These are phyloP conservation scores for Dichetophora obliterata DNA, from an alignment of 2,888 invertebrate species.

Conservation along the genomic window DNA sequence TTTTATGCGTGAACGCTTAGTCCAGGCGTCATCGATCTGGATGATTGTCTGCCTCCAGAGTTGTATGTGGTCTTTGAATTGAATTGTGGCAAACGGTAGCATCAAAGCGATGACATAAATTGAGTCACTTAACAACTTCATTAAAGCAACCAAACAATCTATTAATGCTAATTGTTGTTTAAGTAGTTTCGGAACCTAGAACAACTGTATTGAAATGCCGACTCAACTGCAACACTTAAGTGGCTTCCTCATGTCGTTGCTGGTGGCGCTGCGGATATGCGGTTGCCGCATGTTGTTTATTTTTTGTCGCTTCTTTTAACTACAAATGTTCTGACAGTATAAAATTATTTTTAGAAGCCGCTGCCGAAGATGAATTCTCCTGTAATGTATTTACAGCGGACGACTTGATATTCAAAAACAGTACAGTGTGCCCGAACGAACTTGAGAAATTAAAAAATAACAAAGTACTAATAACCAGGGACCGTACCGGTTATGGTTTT, in stretches of 20 bases:
- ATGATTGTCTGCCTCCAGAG: not conserved
- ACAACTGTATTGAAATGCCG: not conserved
- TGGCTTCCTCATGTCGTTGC: not conserved
- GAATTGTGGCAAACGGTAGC: slow-evolving; percentile 13
- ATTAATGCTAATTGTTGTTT: slow-evolving; percentile 58
- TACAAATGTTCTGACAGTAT: not conserved
- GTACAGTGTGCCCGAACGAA: not conserved
- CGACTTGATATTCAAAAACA: not conserved
- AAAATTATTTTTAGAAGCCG: not conserved
- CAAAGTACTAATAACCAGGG: too few species aligned
- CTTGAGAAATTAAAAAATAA: too few species aligned
- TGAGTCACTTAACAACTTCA: slow-evolving; percentile 40
- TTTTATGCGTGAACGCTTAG: not conserved
- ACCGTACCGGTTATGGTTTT: too few species aligned
- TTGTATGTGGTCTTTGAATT: not conserved
- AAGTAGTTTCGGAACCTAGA: slow-evolving; percentile 53
- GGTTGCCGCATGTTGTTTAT: not conserved
- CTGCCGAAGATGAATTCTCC: too few species aligned
- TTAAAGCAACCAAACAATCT: slow-evolving; percentile 13
- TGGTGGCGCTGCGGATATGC: slow-evolving; percentile 41
- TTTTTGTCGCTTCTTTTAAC: not conserved
- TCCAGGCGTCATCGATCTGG: not conserved
- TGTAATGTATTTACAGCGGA: not conserved
- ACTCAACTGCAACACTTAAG: slow-evolving; percentile 18
- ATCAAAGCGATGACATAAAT: slow-evolving; percentile 38